Percentiles rank a stretch among this genome's conserved stretches.
Conservation (phyloP, 2,113 vertebrate species). For the Arvicanthis niloticus region DNA sequence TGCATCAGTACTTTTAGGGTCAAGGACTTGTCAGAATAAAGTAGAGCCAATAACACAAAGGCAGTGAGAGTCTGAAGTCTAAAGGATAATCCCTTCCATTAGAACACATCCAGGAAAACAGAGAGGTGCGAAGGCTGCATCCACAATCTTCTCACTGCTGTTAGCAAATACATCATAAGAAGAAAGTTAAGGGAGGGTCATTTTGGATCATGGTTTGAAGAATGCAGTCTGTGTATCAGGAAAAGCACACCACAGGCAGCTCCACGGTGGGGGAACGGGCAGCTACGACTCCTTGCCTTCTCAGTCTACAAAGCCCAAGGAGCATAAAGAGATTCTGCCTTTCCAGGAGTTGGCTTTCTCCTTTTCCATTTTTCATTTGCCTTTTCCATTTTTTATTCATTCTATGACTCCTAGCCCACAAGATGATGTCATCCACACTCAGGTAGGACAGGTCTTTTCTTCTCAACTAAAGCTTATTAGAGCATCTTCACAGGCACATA, state of each 20-base stretch:
- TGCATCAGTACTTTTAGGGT: not conserved
- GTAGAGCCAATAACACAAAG: not conserved
- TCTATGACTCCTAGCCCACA: not conserved
- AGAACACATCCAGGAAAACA: slow-evolving; percentile 1
- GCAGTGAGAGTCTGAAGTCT: slow-evolving; percentile 31
- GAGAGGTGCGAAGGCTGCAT: not conserved
- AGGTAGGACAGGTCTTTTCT: too few species aligned
- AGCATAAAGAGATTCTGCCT: not conserved
- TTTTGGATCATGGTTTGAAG: not conserved
- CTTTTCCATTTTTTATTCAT: not conserved
- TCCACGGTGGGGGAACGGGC: not conserved
- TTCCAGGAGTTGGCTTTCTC: not conserved
- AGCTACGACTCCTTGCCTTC: not conserved
- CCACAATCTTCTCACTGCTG: not conserved
- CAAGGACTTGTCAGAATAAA: not conserved
- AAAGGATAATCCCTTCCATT: not conserved
- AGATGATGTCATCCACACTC: not conserved
- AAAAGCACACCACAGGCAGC: not conserved
- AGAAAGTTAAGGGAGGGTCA: not conserved
- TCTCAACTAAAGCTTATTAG: not conserved
- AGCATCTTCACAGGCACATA: not conserved
- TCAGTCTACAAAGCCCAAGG: not conserved
- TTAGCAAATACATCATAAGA: not conserved
- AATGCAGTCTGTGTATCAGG: not conserved
- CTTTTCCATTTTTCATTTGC: not conserved